Percentiles rank a stretch among this genome's conserved stretches.
These are phyloP conservation scores for Falco rusticolus DNA, from an alignment of 2,797 vertebrate species.

Conservation along the genomic window DNA sequence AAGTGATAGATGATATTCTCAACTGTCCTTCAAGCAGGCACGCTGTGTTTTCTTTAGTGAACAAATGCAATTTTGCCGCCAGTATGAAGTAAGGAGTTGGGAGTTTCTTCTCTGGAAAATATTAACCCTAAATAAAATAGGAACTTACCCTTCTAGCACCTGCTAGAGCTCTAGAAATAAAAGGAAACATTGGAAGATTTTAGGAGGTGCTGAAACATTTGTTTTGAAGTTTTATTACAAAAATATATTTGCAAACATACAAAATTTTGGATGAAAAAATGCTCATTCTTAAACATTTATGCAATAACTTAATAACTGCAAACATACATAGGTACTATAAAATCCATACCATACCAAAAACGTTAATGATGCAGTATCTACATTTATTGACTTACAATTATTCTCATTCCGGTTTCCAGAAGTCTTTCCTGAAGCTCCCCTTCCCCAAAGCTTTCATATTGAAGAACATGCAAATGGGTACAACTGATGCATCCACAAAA, in stretches of 20 bases:
- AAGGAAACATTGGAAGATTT: background rate
- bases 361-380: conserved; percentile 72
- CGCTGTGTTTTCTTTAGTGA: background rate
- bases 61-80: background rate
- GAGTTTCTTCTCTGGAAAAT: background rate
- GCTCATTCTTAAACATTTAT: conserved; percentile 81
- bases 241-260: conserved; percentile 86
- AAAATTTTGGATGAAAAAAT: conserved; percentile 84
- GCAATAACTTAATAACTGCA: conserved; percentile 84
- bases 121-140: background rate
- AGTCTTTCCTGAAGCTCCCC: conserved; percentile 1
- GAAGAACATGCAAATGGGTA: conserved; percentile 60
- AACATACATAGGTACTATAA: conserved; percentile 81
- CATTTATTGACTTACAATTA: conserved; percentile 34
- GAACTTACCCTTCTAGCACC: background rate
- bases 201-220: conserved; percentile 79
- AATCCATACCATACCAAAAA: conserved; percentile 77
- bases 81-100: background rate
- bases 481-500: conserved; percentile 41
- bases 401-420: conserved; percentile 30
- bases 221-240: conserved; percentile 85
- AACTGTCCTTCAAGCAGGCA: background rate
- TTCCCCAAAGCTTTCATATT: conserved; percentile 31
- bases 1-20: background rate
- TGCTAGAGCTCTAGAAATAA: conserved; percentile 37